A percentile compares a stretch with the other conserved stretches of the same genome.
phyloP scores from a whole-genome alignment of 37 sponge, comb jelly and placozoan genomes.

The Eunapius fragilis region DNA sequence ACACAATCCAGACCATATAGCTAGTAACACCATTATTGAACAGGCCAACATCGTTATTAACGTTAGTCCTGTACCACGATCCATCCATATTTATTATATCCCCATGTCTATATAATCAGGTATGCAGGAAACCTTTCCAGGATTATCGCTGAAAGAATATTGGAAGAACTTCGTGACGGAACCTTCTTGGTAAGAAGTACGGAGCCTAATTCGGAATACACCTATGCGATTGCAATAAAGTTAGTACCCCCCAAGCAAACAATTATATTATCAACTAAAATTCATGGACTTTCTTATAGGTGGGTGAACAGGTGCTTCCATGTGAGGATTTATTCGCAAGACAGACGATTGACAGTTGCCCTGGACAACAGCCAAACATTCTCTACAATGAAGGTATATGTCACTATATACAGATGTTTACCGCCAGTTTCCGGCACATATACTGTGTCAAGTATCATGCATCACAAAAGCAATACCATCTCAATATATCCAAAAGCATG shows the following conservation, averaged over 20 bases:
- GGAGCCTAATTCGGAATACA: background rate
- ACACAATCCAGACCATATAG: no score
- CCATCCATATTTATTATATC: no score
- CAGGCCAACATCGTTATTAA: no score
- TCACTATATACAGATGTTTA: background rate
- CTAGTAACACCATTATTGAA: no score
- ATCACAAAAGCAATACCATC: background rate
- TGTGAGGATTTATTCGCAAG: background rate
- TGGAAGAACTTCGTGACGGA: background rate
- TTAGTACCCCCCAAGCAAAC: no score
- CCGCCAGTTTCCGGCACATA: no score
- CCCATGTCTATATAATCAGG: background rate
- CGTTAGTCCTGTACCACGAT: no score
- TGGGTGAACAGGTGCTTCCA: background rate
- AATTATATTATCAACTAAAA: background rate
- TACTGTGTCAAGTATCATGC: background rate
- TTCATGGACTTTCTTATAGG: background rate
- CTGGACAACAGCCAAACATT: background rate
- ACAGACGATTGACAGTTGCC: background rate
- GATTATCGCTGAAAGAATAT: background rate
- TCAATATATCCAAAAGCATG: background rate
- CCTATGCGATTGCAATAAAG: background rate
- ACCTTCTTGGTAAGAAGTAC: constrained; percentile 8
- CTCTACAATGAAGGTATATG: background rate
- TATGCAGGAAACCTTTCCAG: background rate